Conservation (phyloP, 2,797 vertebrate genomes). For the Esox lucius region DNA sequence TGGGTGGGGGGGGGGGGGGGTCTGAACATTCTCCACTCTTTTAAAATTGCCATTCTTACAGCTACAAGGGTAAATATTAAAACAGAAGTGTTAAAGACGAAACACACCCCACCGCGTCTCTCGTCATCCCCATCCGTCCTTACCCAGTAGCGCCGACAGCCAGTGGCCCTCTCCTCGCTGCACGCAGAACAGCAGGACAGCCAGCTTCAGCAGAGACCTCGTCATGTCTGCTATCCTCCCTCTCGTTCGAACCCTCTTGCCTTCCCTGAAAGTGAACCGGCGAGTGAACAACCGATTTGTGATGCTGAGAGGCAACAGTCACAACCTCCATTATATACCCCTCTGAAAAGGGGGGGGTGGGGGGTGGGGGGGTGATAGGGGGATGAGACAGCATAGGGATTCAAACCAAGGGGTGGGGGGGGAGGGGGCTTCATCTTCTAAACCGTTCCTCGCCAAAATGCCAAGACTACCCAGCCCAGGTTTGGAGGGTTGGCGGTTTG, state of each 20-base stretch:
- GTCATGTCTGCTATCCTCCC: slow-evolving; percentile 55
- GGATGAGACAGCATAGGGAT: slow-evolving; percentile 36
- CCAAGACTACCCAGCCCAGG: slow-evolving; percentile 66
- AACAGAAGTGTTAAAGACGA: too few relatives aligned
- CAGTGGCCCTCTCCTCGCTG: slow-evolving; percentile 61
- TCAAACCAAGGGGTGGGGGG: slow-evolving; percentile 45
- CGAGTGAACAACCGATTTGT: slow-evolving; percentile 24
- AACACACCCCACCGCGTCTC: too few relatives aligned
- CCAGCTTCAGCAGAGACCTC: slow-evolving; percentile 61
- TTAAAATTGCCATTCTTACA: too few relatives aligned
- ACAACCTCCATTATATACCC: slow-evolving; percentile 76
- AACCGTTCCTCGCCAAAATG: slow-evolving; percentile 60
- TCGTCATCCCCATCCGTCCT: slow-evolving; percentile 33
- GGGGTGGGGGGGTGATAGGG: slow-evolving; percentile 36
- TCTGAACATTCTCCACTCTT: too few relatives aligned
- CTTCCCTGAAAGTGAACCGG: slow-evolving; percentile 26
- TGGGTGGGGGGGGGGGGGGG: too few relatives aligned
- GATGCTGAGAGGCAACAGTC: slow-evolving; percentile 68
- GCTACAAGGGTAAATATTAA: too few relatives aligned
- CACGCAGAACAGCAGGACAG: slow-evolving; percentile 66
- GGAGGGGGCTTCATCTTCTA: slow-evolving; percentile 51
- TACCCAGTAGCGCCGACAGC: slow-evolving; percentile 61
- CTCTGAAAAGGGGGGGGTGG: slow-evolving; percentile 45
- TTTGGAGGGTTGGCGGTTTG: slow-evolving; percentile 17
- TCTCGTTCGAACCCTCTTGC: slow-evolving; percentile 28